Evolutionary conservation across 2,888 invertebrate genomes (phyloP).

Genomic region (Tipula helvola): DNA sequence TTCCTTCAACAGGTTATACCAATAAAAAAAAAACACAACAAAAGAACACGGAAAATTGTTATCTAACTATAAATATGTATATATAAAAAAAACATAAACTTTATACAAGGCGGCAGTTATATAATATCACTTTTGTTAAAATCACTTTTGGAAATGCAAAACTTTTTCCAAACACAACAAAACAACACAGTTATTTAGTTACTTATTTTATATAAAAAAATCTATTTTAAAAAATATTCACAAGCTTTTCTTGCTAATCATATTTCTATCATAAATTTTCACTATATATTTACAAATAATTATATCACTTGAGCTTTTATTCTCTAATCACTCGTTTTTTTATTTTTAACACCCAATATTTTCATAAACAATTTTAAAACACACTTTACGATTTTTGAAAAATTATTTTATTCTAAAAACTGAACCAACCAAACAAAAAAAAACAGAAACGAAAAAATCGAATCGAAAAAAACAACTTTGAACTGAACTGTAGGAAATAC

Average conservation of each 20-base stretch:
- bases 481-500: conserved; percentile 11
- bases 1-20: background rate
- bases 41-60: background rate
- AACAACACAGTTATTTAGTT: background rate
- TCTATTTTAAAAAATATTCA: background rate
- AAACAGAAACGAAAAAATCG: background rate
- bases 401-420: background rate
- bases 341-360: background rate
- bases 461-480: conserved; percentile 5
- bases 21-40: background rate
- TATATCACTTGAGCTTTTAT: background rate
- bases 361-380: background rate
- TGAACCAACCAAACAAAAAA: background rate
- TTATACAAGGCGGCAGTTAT: conserved; percentile 7
- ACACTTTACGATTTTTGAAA: background rate
- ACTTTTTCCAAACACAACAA: background rate
- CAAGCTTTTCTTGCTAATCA: background rate
- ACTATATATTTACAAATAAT: background rate
- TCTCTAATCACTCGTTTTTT: background rate
- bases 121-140: background rate
- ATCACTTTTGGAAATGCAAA: background rate
- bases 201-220: background rate
- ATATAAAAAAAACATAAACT: background rate
- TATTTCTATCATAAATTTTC: background rate
- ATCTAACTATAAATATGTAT: background rate